Conservation (phyloP, 2,113 vertebrate species). For the Catharus fuscescens region DNA sequence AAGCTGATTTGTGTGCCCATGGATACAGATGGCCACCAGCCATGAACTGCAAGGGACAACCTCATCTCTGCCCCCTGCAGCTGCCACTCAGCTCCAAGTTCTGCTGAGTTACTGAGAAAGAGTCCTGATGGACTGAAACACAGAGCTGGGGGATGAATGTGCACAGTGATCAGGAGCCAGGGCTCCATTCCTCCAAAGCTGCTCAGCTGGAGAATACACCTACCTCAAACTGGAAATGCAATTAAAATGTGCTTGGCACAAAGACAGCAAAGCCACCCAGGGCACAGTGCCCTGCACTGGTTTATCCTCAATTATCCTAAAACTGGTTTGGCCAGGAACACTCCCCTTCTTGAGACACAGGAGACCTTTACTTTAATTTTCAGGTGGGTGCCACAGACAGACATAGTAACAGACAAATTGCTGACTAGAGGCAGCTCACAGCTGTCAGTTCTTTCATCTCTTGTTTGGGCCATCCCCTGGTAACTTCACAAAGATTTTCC, state of each 20-base stretch:
- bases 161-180: neutral
- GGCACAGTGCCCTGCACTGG: neutral
- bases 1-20: fast-evolving
- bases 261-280: neutral
- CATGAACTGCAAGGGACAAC: neutral
- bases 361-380: neutral
- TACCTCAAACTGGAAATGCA: neutral
- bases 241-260: neutral
- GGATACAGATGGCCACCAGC: fast-evolving
- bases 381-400: neutral
- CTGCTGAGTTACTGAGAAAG: neutral
- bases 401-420: neutral
- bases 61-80: neutral
- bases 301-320: neutral
- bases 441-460: neutral
- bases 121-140: neutral
- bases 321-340: neutral
- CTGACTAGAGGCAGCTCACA: neutral
- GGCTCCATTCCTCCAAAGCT: fast-evolving
- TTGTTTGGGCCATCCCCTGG: neutral
- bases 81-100: neutral
- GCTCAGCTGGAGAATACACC: neutral
- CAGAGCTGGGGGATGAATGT: neutral
- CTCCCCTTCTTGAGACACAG: neutral
- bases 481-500: neutral